Evolutionary conservation across 2,113 vertebrate species (phyloP).

Genomic region (Clarias gariepinus): DNA sequence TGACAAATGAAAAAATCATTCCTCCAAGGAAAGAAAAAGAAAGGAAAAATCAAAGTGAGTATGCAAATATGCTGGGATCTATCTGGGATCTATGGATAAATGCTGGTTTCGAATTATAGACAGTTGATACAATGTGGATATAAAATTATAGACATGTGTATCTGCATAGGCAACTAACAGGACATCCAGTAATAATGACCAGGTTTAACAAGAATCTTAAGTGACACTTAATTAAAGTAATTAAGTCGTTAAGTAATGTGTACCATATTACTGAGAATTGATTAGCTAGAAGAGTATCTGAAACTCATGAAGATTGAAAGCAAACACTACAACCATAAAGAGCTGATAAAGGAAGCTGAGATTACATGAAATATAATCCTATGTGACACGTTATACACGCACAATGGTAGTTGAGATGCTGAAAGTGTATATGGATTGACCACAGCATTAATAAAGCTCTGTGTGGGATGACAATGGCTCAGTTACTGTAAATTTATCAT

Average conservation of each 20-base stretch:
- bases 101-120: constrained; percentile 16
- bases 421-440: constrained; percentile 9
- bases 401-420: not conserved
- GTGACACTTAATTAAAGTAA: not conserved
- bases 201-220: not conserved
- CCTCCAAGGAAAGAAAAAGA: not conserved
- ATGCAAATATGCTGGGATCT: constrained; percentile 13
- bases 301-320: constrained; percentile 3
- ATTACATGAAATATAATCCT: not conserved
- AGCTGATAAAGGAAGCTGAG: not conserved
- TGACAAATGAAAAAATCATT: constrained; percentile 6
- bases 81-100: constrained; percentile 18
- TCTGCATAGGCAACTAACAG: constrained; percentile 8
- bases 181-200: constrained; percentile 20
- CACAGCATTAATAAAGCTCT: constrained; percentile 14
- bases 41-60: not conserved
- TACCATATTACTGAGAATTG: constrained; percentile 1
- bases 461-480: constrained; percentile 1
- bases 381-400: not conserved
- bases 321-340: not conserved
- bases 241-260: not conserved
- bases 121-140: not conserved
- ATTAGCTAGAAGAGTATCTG: not conserved
- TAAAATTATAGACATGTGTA: not conserved
- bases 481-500: constrained; percentile 15